Evolutionary conservation across 2,888 invertebrate genomes (phyloP), one percentile per base, ranked within the genome.

Genomic region (Miltochrista miniata): DNA sequence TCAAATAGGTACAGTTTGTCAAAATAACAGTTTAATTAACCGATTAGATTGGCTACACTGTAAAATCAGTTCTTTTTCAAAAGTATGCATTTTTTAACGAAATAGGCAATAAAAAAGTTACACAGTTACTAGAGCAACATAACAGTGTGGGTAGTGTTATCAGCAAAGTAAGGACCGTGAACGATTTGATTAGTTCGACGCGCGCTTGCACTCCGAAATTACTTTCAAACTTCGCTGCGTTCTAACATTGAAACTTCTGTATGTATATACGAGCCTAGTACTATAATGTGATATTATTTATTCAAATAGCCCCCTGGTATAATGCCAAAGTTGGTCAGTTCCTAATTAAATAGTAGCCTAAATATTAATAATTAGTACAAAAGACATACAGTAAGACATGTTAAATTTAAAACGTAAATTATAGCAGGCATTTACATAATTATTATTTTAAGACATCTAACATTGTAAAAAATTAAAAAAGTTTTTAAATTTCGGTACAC

Each of bases 151-250:
- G 73, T 65, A 62, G 67, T 76, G 80, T 87, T 90, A 90, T 89
- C 90, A 84, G 83, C 75, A 71, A 67, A 73, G 78, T 78, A 84
- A 85, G 84, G 75, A 88, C 86, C 90, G 87, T 89, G 84, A 87
- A 90, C 83, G 83, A 89, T 87, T 89, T 85, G 88, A 90, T 90
- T 90, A 87, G 84, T 85, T 84, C 85, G 83, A 85, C 86, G 85
- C 87, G 83, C 82, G 85, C 83, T 76, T 87, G 87, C 85, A 88
- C 85, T 85, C 85, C 83, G 79, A 90, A 90, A 90, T 90, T 90
- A 88, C 87, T 89, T 88, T 84, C 65, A 81, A 87, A 87, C 84
- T 86, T 79, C 61, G 64, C 64, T 72, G 73, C 75, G 62, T 81
- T 62, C 53, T 61, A 59, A 75, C 79, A 74, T 74, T 77, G 72